Base-by-base conservation (phyloP, 1,140 invertebrate genomes). In the Helicoverpa zea region DNA sequence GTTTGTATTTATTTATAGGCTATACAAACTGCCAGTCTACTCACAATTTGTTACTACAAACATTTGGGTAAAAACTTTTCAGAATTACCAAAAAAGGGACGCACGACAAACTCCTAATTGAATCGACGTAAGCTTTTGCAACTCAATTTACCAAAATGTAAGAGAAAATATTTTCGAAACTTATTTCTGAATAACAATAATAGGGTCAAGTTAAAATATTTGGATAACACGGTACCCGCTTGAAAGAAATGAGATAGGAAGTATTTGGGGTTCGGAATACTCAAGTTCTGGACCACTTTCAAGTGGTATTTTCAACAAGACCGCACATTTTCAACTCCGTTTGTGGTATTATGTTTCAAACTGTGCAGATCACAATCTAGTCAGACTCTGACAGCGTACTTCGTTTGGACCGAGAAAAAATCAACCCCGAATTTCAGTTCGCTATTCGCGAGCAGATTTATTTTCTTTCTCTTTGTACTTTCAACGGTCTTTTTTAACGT, bases 311-410 rank as follows among this genome's bases (percentile, higher is more conserved):
- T 61, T 81, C 70, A 81, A 85, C 72, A 84, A 87, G 84, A 83
- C 84, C 84, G 86, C 72, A 88, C 80, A 82, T 84, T 86, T 86
- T 84, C 82, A 85, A 85, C 86, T 87, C 82, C 84, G 86, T 91
- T 83, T 80, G 82, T 87, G 87, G 87, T 87, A 84, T 87, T 86
- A 86, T 87, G 87, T 86, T 86, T 88, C 88, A 86, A 91, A 92
- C 84, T 90, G 88, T 89, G 87, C 87, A 86, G 87, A 89, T 88
- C 87, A 89, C 87, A 91, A 89, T 89, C 85, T 78, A 84, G 87
- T 90, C 91, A 88, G 87, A 90, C 90, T 86, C 90, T 89, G 91
- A 86, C 85, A 81, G 81, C 81, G 82, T 90, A 87, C 85, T 88
- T 90, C 78, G 51, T 82, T 54, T 56, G 58, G 79, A 80, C 78